Evolutionary conservation across 2,113 vertebrate genomes (phyloP), one percentile per base, ranked within the genome.

Genomic region (Forbesichthys papilliferus): DNA sequence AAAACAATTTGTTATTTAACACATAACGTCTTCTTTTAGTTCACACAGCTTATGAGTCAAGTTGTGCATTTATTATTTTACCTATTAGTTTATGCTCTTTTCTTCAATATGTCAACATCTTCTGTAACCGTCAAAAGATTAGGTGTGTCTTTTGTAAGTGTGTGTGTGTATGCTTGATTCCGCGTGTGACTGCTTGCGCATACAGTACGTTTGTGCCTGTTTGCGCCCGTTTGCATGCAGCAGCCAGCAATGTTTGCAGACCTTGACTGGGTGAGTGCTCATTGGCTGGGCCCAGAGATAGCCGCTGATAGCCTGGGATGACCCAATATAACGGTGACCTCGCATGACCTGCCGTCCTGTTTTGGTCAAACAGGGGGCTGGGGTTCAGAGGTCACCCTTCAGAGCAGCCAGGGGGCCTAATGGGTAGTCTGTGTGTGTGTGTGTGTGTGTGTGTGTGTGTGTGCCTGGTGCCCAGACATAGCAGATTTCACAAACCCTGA

Each of bases 401-500:
- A 78, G 71, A 86, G 80, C 85, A 85, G 27, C 27, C 27, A 27
- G 66, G 81, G 79, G 83, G 78, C 74, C 79, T 90, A 91, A 88
- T 84, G 82, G 86, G 61, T 75, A 62, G 78, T 69, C 76, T 91
- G 88, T 89, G 86, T 90, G 27, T 27, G 27, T 27, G 27, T 27
- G 27, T 27, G 27, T 3, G 27, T 2, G 27, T 27, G 27, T 27
- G 27, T 27, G 27, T 2, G 2, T 2, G 27, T 3, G 78, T 67
- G 75, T 90, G 85, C 79, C 75, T 75, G 75, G 78, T 76, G 74
- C 70, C 65, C 72, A 88, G 74, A 42, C 58, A 74, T 85, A 89
- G 90, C 84, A 79, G 75, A 74, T 92, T 90, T 91, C 89, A 90
- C 79, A 87, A 87, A 90, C 86, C 66, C 68, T 46, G 42, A 13